Percentiles rank a stretch among this genome's conserved stretches.
phyloP scores from a whole-genome alignment of 2,888 invertebrate species.

The Drymonia ruficornis region DNA sequence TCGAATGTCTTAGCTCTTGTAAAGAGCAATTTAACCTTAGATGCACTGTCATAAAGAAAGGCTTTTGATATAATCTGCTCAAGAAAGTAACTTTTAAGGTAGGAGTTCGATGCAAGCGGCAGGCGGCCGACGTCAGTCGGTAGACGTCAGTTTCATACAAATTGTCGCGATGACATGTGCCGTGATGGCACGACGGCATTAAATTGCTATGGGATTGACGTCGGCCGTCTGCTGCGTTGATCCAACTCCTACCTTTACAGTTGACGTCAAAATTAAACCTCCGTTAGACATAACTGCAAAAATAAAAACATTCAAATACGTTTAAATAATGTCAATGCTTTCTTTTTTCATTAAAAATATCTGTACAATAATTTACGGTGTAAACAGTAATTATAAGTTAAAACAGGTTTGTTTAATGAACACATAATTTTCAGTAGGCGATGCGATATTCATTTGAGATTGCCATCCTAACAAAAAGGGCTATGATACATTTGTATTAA shows the following conservation, averaged over 20 bases:
- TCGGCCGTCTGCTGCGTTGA: too few relatives aligned
- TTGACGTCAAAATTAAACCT: slow-evolving; percentile 35
- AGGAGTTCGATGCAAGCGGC: too few relatives aligned
- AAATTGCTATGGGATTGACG: too few relatives aligned
- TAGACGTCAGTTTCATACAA: too few relatives aligned
- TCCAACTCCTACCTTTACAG: too few relatives aligned
- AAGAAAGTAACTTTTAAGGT: too few relatives aligned
- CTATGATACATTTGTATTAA: slow-evolving; percentile 6
- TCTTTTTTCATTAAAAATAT: slow-evolving; percentile 44
- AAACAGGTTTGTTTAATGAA: slow-evolving; percentile 66
- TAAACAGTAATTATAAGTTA: slow-evolving; percentile 55
- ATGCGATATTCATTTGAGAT: slow-evolving; percentile 45
- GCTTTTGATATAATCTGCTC: too few relatives aligned
- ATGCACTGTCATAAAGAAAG: too few relatives aligned
- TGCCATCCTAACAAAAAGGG: slow-evolving; percentile 32
- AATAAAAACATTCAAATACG: slow-evolving; percentile 35
- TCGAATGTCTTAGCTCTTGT: not conserved
- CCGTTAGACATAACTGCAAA: not conserved
- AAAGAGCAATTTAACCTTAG: too few relatives aligned
- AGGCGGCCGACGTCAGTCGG: too few relatives aligned
- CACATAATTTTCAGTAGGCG: slow-evolving; percentile 66
- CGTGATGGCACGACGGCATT: too few relatives aligned
- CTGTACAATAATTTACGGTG: slow-evolving; percentile 53
- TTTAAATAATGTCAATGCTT: slow-evolving; percentile 59
- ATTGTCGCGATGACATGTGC: too few relatives aligned